Evolutionary conservation across 2,113 vertebrate genomes (phyloP), one percentile per base, ranked within the genome.

Genomic region (Thermophis baileyi): DNA sequence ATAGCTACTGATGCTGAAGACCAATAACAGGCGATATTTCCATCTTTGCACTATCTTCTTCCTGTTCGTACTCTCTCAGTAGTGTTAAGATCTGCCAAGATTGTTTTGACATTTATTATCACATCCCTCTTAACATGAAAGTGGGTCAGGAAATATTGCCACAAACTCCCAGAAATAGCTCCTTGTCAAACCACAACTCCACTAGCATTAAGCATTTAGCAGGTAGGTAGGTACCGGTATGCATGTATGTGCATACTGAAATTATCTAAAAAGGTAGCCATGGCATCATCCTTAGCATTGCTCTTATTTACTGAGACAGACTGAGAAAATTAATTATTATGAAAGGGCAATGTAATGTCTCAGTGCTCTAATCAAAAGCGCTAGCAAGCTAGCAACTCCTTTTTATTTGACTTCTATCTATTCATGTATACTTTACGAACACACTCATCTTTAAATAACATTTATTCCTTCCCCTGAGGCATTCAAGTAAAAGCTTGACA

Each of bases 401-500:
- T 92, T 30, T 90, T 53, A 50, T n/a, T 50, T 94, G 90, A 92
- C 24, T 74, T 94, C 95, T 53, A 60, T 27, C 24, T 1, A 40
- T 8, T 16, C 30, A 1, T 18, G 46, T 53, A 1, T 50, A 91
- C 51, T 93, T 57, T 9, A 51, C 2, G 50, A 49, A 89, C 47
- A 63, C 18, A 12, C 89, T 63, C 87, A n/a, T 27, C 7, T 93
- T 0, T 35, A 88, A 93, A 81, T 40, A 88, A 30, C 0, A 1
- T 16, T 91, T 60, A 89, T 91, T 93, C 87, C 18, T 90, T 40
- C 89, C 54, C 46, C 40, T 51, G 54, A 92, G 18, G 18, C 86
- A 54, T 92, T 53, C 50, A 90, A 53, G 87, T 53, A n/a, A 93
- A 74, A 95, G 93, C 40, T 94, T 93, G 4, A 86, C 86, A 93